Evolutionary conservation across 2,797 vertebrate species (phyloP).

Genomic region (Gambusia yucatana): DNA sequence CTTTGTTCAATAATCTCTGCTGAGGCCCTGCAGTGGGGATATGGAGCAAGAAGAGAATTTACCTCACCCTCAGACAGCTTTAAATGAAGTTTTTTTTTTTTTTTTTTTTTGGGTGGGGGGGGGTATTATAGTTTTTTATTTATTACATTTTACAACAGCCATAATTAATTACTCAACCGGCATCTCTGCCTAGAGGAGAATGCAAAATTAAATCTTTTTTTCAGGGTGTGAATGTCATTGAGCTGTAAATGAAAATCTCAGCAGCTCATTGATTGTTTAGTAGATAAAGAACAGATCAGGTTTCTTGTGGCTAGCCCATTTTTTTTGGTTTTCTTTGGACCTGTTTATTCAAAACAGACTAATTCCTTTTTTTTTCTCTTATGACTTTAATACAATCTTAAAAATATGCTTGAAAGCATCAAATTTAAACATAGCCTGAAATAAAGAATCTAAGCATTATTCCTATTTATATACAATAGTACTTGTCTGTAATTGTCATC

Average conservation of each 20-base stretch:
- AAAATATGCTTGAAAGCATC: not conserved
- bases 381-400: not conserved
- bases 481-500: not conserved
- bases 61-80: conserved; percentile 35
- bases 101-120: not conserved
- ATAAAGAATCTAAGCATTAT: not conserved
- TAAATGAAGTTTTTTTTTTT: conserved; percentile 3
- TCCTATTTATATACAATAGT: not conserved
- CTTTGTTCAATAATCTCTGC: conserved; percentile 63
- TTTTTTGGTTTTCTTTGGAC: not conserved
- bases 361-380: not conserved
- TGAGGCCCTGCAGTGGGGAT: conserved; percentile 35
- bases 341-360: not conserved
- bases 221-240: not conserved
- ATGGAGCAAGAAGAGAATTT: conserved; percentile 33
- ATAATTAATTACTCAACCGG: conserved; percentile 60
- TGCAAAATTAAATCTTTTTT: conserved; percentile 28
- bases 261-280: not conserved
- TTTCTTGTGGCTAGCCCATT: not conserved
- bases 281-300: not conserved
- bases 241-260: not conserved
- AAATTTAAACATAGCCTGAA: too few relatives aligned
- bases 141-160: conserved; percentile 32
- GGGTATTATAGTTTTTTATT: conserved; percentile 35
- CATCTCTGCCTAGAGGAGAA: conserved; percentile 44